Base-by-base conservation (phyloP, 92 coral and sea anemone genomes). In the Zoanthus gigantus region DNA sequence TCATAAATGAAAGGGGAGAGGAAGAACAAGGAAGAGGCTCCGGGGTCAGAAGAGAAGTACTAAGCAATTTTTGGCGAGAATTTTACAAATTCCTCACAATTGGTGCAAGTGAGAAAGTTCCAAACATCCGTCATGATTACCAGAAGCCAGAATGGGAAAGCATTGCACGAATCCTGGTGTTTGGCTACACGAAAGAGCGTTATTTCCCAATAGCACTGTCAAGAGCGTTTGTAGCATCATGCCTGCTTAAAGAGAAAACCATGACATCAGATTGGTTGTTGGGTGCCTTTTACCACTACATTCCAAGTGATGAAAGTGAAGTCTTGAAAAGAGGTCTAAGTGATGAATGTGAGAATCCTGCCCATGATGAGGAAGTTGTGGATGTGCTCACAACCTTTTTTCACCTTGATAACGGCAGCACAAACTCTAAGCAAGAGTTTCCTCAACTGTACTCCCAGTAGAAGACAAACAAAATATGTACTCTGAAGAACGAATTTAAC, bases 81-180 rank as follows among this genome's bases (percentile, higher is more conserved):
- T 46, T 74, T 74, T 74, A 74, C 58, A 74, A 74, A 74, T 74
- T 58, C 78, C 78, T 74, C 78, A 74, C 78, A 74, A 11, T 74
- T 74, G 78, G 57, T 74, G 78, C 58, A 16, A 74, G 31, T 16
- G 78, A 74, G 78, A 74, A 74, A 45, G 78, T 74, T 74, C 57
- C 58, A 9, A 45, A 45, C 78, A 74, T 74, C 31, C 78, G 58
- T 11, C 58, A 74, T 74, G 78, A 74, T 74, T 74, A 15, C 30
- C 57, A 74, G 58, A 74, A n/a, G 78, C 31, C 78, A 74, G 58
- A 74, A 74, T 74, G 78, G 78, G 78, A 74, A 74, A 74, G 78
- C 78, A n/a, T 74, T 74, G 78, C 78, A 74, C 78, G 78, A 74
- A 74, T 74, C 58, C 78, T 74, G 78, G 78, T 74, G 78, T 74